Conservation (phyloP, 2,797 vertebrate species). For the Merluccius polli region DNA sequence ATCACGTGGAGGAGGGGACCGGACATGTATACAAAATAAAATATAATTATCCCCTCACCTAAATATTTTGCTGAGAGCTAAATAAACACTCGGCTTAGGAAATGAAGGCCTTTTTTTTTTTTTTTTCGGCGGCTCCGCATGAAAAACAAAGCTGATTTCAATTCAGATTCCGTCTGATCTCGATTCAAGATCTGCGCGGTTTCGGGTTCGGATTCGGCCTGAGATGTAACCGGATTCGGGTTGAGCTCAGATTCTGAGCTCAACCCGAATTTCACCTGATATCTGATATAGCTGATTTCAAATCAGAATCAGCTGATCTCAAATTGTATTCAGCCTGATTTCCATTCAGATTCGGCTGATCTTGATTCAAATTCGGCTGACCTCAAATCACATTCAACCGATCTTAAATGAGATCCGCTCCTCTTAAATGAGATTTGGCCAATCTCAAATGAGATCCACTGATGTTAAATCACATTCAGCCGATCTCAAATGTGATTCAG, state of each 20-base stretch:
- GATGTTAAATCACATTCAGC: too few relatives aligned
- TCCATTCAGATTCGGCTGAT: neutral
- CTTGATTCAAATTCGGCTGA: too few relatives aligned
- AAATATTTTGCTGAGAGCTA: constrained; percentile 72
- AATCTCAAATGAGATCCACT: too few relatives aligned
- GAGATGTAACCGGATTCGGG: neutral
- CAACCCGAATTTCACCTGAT: too few relatives aligned
- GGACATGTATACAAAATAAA: constrained; percentile 71
- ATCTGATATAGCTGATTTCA: neutral
- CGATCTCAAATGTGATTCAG: too few relatives aligned
- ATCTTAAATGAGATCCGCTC: neutral
- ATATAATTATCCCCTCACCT: constrained; percentile 70
- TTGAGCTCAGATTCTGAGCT: neutral
- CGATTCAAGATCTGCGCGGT: too few relatives aligned
- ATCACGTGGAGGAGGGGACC: constrained; percentile 67
- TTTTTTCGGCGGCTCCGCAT: constrained; percentile 8
- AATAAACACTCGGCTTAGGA: constrained; percentile 68
- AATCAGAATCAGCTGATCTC: neutral
- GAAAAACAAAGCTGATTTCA: constrained; percentile 24
- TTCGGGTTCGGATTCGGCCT: too few relatives aligned
- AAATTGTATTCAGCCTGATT: neutral
- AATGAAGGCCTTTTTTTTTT: constrained; percentile 57
- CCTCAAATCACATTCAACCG: neutral
- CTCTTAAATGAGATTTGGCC: too few relatives aligned
- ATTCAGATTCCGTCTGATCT: neutral